Evolutionary conservation across 2,113 vertebrate genomes (phyloP), one percentile per base, ranked within the genome.

Genomic region (Oryzias curvinotus): DNA sequence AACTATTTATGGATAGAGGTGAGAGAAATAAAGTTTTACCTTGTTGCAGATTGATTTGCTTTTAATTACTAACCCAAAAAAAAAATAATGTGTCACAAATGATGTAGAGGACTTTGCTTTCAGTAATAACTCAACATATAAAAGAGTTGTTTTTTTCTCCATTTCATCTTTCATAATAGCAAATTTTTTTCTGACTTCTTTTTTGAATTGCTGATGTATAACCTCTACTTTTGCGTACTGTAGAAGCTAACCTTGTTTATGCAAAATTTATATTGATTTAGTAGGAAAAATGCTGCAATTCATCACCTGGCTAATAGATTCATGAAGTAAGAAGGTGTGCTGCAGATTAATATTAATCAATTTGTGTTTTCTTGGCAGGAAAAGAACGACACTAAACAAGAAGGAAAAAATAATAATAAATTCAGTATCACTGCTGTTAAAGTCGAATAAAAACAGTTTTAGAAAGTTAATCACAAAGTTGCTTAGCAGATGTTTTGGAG

Each of bases 71-170:
- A 12, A 12, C 36, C 36, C 2, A 12, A 36, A 12, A 7, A 7
- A 30, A 30, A 30, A 30, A 30, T 7, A 36, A 36, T 10, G 12
- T 36, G 36, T 36, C 36, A 36, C 36, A 36, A 36, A 36, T 36
- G 36, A 36, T 85, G 76, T 81, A 60, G 21, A 0, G 4, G 18
- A 28, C 52, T 63, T 18, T 18, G 15, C 25, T 6, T n/a, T 52
- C 10, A 44, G 5, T 25, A 43, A 52, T 62, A 14, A 62, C 26
- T 52, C 18, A 21, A 50, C 10, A 17, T 50, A 5, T 14, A 21
- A 7, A 14, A 50, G 19, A 15, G 12, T 14, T 14, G 50, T 43
- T 8, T 2, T 4, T 52, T 68, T 53, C 52, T 19, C 14, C 5
- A 0, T 15, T 41, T 6, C 14, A 51, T 25, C 21, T 7, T 51